Conservation (phyloP, 1,140 invertebrate species). For the Mizuhopecten yessoensis region DNA sequence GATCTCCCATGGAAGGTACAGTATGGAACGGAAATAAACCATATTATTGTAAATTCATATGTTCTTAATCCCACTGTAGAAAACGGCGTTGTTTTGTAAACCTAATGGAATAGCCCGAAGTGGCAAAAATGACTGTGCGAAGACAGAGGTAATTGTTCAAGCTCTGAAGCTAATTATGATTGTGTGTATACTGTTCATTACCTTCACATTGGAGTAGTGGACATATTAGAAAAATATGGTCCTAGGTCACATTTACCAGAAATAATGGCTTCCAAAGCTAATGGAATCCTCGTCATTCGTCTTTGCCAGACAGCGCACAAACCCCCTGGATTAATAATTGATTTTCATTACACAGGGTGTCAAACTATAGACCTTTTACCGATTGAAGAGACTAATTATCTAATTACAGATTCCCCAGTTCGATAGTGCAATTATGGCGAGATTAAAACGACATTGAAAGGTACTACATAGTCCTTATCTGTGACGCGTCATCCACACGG, state of each 20-base stretch:
- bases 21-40: background rate
- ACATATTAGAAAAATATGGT: background rate
- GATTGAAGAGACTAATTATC: conserved; percentile 31
- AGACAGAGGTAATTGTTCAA: conserved; percentile 33
- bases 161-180: conserved; percentile 8
- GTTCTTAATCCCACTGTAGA: background rate
- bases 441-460: conserved; percentile 38
- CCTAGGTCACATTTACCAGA: background rate
- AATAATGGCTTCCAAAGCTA: conserved; percentile 19
- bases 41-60: background rate
- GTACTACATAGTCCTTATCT: conserved; percentile 22
- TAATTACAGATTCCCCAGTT: conserved; percentile 11
- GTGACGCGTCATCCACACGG: background rate
- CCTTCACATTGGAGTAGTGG: background rate
- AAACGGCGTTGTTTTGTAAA: conserved; percentile 10
- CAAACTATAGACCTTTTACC: conserved; percentile 26
- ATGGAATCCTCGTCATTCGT: conserved; percentile 24
- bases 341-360: conserved; percentile 34
- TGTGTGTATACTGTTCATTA: conserved; percentile 35
- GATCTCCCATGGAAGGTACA: background rate
- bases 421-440: conserved; percentile 18
- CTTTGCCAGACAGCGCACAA: conserved; percentile 25
- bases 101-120: conserved; percentile 24
- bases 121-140: background rate
- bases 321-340: conserved; percentile 32